Percentiles rank a stretch among this genome's conserved stretches.
Evolutionary conservation across 2,113 vertebrate genomes (phyloP).

Genomic region (Tragelaphus buxtoni): DNA sequence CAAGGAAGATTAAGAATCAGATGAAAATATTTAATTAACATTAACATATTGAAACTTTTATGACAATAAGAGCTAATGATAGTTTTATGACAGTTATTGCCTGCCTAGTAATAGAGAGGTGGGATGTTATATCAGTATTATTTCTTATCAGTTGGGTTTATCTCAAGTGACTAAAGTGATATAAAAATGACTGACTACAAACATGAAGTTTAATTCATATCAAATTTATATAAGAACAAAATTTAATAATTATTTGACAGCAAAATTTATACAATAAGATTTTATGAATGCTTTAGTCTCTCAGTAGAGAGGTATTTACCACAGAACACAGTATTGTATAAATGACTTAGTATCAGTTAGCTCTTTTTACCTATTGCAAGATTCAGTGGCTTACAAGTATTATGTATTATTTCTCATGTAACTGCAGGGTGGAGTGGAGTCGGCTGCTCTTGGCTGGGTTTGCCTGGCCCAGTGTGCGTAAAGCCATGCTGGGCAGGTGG

Average conservation of each 20-base stretch:
- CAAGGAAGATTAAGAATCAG: slow-evolving; percentile 27
- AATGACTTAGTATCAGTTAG: not conserved
- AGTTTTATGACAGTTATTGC: not conserved
- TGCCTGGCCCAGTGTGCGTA: not conserved
- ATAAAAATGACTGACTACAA: not conserved
- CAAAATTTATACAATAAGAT: not conserved
- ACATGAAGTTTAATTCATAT: not conserved
- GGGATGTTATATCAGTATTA: not conserved
- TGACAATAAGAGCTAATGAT: not conserved
- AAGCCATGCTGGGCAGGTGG: not conserved
- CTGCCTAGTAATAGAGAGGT: not conserved
- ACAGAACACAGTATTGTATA: not conserved
- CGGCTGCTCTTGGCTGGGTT: not conserved
- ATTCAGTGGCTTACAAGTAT: not conserved
- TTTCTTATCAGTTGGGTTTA: not conserved
- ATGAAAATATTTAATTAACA: slow-evolving; percentile 36
- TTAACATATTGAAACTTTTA: slow-evolving; percentile 41
- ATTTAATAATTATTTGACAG: not conserved
- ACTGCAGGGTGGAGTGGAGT: not conserved
- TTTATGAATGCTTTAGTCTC: not conserved
- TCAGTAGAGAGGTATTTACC: not conserved
- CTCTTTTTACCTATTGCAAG: not conserved
- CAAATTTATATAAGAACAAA: not conserved
- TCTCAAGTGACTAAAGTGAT: not conserved
- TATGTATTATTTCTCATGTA: not conserved